These are phyloP conservation scores for Guaruba guarouba DNA, from an alignment of 2,113 vertebrate genomes.

Conservation along the genomic window DNA sequence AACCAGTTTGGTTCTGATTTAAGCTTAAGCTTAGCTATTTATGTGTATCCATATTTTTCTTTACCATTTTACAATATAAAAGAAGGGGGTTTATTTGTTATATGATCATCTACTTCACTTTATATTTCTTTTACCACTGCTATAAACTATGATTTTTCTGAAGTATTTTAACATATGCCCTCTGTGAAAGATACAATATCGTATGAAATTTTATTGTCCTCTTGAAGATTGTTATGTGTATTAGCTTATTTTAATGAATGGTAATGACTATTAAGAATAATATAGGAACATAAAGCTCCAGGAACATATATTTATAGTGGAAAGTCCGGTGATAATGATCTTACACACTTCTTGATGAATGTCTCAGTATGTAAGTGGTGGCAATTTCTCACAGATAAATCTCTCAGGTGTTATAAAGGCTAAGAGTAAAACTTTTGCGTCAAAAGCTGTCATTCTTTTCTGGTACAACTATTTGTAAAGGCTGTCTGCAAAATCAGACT, in stretches of 20 bases:
- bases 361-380: not conserved
- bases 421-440: slow-evolving; percentile 14
- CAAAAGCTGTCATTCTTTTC: not conserved
- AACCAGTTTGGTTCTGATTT: not conserved
- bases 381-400: not conserved
- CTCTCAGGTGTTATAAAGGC: not conserved
- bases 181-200: not conserved
- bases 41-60: not conserved
- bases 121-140: not conserved
- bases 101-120: not conserved
- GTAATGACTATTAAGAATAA: not conserved
- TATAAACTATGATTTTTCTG: slow-evolving; percentile 6
- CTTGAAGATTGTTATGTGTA: not conserved
- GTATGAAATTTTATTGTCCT: not conserved
- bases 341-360: not conserved
- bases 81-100: not conserved
- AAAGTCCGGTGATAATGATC: slow-evolving; percentile 17
- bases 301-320: not conserved
- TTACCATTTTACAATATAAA: not conserved
- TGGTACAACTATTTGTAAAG: slow-evolving; percentile 20
- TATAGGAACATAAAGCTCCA: not conserved
- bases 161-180: not conserved
- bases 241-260: slow-evolving; percentile 4
- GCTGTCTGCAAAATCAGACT: not conserved
- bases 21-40: not conserved